Evolutionary conservation across 2,888 invertebrate genomes (phyloP).

Genomic region (Oscheius myriophilus): DNA sequence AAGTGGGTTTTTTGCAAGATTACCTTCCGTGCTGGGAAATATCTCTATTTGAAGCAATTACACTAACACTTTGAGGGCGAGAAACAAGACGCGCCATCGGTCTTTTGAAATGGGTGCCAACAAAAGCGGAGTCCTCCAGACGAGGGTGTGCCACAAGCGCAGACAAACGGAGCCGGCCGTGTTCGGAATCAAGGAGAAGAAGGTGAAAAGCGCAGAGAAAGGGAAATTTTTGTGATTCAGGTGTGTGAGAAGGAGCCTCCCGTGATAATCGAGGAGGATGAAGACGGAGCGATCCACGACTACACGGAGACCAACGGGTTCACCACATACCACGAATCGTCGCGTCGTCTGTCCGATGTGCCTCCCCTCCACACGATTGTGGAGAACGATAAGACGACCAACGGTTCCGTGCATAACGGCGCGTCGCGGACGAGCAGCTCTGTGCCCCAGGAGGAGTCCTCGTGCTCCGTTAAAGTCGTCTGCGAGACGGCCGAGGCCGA

Average conservation of each 20-base stretch:
- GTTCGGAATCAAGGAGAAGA: conserved; percentile 34
- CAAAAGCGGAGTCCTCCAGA: conserved; percentile 47
- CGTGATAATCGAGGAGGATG: conserved; percentile 34
- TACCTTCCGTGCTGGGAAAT: neutral
- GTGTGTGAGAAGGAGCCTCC: conserved; percentile 20
- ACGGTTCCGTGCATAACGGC: conserved; percentile 29
- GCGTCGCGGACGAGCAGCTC: conserved; percentile 12
- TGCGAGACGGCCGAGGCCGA: conserved; percentile 39
- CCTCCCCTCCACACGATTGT: conserved; percentile 27
- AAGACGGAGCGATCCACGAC: conserved; percentile 34
- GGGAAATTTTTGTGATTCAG: too few relatives aligned
- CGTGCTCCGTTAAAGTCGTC: conserved; percentile 34
- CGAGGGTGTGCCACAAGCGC: conserved; percentile 49
- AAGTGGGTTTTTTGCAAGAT: conserved; percentile 14
- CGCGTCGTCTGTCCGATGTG: conserved; percentile 25
- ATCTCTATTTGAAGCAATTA: neutral
- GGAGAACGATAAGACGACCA: conserved; percentile 25
- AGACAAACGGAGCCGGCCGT: conserved; percentile 66
- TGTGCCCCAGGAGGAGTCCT: conserved; percentile 20
- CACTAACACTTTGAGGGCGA: conserved; percentile 1
- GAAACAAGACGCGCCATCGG: conserved; percentile 38
- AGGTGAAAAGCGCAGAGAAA: conserved; percentile 9
- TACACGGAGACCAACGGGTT: conserved; percentile 35
- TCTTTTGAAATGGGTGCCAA: conserved; percentile 56
- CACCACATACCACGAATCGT: conserved; percentile 32